Conservation (phyloP, 1,140 invertebrate genomes). For the Lethocerus indicus region DNA sequence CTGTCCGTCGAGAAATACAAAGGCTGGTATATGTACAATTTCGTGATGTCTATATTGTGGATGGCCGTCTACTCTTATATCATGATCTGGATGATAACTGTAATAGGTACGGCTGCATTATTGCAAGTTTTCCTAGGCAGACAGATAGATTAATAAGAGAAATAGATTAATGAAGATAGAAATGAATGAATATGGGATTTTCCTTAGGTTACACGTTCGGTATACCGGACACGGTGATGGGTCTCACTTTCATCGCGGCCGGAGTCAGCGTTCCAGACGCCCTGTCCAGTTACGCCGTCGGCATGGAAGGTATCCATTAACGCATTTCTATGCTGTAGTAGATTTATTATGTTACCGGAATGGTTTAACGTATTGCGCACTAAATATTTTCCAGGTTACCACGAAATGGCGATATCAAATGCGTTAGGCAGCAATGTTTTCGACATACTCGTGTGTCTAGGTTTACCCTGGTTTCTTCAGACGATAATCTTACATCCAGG, state of each 20-base stretch:
- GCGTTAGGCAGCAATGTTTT: constrained; percentile 97
- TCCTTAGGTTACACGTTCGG: constrained; percentile 61
- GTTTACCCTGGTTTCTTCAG: constrained; percentile 91
- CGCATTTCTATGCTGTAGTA: too few relatives aligned
- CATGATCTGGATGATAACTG: constrained; percentile 92
- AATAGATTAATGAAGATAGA: too few relatives aligned
- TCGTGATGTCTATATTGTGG: constrained; percentile 81
- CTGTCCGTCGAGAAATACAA: constrained; percentile 57
- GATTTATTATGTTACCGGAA: too few relatives aligned
- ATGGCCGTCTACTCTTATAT: constrained; percentile 88
- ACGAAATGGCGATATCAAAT: constrained; percentile 99
- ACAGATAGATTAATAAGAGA: too few relatives aligned
- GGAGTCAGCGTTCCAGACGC: constrained; percentile 92
- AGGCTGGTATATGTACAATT: constrained; percentile 76
- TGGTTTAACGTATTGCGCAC: too few relatives aligned
- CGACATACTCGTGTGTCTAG: constrained; percentile 91
- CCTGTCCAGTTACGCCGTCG: constrained; percentile 76
- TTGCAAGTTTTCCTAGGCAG: too few relatives aligned
- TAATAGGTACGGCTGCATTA: constrained; percentile 51
- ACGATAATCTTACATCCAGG: constrained; percentile 74
- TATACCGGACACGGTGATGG: constrained; percentile 91
- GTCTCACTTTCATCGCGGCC: constrained; percentile 85
- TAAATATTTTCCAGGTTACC: constrained; percentile 53
- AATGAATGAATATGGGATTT: constrained; percentile 5
- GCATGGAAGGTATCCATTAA: constrained; percentile 80